Evolutionary conservation across 1,140 invertebrate species (phyloP).

Genomic region (Drosophila azteca): DNA sequence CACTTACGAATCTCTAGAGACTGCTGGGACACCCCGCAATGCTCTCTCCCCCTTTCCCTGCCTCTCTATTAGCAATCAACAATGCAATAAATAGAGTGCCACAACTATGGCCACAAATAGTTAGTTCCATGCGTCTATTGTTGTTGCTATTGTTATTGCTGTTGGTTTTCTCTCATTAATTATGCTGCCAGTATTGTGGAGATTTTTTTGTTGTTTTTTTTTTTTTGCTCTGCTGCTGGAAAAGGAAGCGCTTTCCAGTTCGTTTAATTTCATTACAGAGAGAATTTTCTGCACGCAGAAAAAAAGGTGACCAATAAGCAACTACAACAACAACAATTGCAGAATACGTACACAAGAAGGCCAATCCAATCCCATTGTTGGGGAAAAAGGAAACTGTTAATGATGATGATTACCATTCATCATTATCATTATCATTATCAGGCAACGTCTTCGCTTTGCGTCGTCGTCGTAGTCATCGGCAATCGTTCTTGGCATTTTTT

Average conservation of each 20-base stretch:
- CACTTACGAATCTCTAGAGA: not conserved
- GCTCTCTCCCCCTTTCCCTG: too few relatives aligned
- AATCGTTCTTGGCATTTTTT: conserved; percentile 41
- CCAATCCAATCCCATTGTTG: conserved; percentile 35
- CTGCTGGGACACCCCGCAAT: too few relatives aligned
- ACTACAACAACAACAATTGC: conserved; percentile 28
- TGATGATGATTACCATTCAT: conserved; percentile 50
- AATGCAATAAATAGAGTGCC: conserved; percentile 13
- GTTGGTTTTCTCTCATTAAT: conserved; percentile 73
- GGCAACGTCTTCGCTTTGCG: conserved; percentile 17
- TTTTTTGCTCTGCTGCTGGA: conserved; percentile 34
- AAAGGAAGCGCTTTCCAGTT: conserved; percentile 77
- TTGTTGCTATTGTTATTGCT: conserved; percentile 5
- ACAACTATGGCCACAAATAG: not conserved
- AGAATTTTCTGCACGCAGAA: conserved; percentile 57
- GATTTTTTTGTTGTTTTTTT: conserved; percentile 30
- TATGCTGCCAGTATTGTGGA: conserved; percentile 54
- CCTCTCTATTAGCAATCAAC: not conserved
- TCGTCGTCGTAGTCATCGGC: conserved; percentile 9
- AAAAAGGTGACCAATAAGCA: conserved; percentile 19
- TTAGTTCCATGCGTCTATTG: not conserved
- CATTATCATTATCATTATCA: conserved; percentile 30
- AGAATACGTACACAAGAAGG: conserved; percentile 35
- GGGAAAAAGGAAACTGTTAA: conserved; percentile 47
- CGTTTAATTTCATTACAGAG: conserved; percentile 65